Conservation (phyloP, 2,888 invertebrate species). For the Hemithea aestivaria region DNA sequence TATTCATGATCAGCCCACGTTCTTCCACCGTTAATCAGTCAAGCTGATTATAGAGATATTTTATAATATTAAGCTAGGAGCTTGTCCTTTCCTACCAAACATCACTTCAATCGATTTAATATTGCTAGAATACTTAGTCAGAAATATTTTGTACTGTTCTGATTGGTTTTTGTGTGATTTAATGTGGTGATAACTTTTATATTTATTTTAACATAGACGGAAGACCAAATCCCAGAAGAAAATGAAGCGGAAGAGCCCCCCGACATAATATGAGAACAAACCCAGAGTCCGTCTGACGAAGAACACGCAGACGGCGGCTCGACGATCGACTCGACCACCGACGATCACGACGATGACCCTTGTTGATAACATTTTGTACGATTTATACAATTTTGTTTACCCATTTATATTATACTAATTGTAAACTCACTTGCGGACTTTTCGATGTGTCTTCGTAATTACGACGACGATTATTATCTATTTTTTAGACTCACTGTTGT, state of each 20-base stretch:
- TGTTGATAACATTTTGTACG: constrained; percentile 52
- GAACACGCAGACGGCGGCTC: constrained; percentile 11
- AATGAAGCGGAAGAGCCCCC: constrained; percentile 16
- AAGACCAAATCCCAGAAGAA: constrained; percentile 22
- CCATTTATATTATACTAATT: constrained; percentile 34
- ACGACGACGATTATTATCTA: constrained; percentile 50
- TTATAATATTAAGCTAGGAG: too few relatives aligned
- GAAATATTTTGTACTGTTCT: too few relatives aligned
- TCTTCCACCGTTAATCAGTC: too few relatives aligned
- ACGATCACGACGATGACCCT: constrained; percentile 22
- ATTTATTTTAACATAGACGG: constrained; percentile 7
- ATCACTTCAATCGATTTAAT: too few relatives aligned
- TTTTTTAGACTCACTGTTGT: constrained; percentile 57
- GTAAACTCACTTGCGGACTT: constrained; percentile 42
- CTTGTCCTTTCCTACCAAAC: too few relatives aligned
- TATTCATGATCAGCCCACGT: too few relatives aligned
- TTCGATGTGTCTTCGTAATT: constrained; percentile 52
- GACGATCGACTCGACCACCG: constrained; percentile 1
- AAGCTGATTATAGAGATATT: too few relatives aligned
- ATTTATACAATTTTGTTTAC: constrained; percentile 49
- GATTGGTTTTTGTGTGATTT: too few relatives aligned
- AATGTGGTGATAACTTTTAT: neutral
- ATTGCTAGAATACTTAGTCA: too few relatives aligned
- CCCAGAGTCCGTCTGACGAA: constrained; percentile 28
- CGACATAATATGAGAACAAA: constrained; percentile 41